Conservation (phyloP, 2,888 invertebrate species). For the Coleophora flavipennella region DNA sequence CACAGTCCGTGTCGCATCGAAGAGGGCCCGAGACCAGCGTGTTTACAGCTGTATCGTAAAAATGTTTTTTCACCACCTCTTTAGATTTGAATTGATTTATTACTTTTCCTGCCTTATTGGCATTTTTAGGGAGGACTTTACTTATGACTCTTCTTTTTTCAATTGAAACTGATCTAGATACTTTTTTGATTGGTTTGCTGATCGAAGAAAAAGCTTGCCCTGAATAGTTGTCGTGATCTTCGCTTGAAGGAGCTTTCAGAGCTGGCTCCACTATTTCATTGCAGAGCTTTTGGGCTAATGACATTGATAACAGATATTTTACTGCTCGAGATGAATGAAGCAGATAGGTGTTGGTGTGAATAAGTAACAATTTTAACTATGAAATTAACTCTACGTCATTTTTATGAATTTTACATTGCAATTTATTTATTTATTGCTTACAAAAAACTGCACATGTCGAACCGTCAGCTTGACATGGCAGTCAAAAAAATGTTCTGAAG, state of each 20-base stretch:
- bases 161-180: slow-evolving; percentile 22
- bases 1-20: slow-evolving; percentile 31
- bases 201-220: slow-evolving; percentile 5
- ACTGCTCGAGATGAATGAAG: neutral
- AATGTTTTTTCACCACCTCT: slow-evolving; percentile 26
- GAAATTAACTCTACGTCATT: too few species aligned
- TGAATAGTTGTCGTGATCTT: slow-evolving; percentile 8
- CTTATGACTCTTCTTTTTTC: slow-evolving; percentile 31
- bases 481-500: too few species aligned
- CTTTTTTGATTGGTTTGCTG: slow-evolving; percentile 17
- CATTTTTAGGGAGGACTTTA: slow-evolving; percentile 22
- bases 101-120: slow-evolving; percentile 14
- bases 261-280: slow-evolving; percentile 37
- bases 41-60: slow-evolving; percentile 29
- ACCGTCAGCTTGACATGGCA: too few species aligned
- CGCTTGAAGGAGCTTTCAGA: slow-evolving; percentile 18
- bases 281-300: slow-evolving; percentile 41
- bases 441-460: too few species aligned
- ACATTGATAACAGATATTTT: slow-evolving; percentile 15
- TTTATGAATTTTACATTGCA: too few species aligned
- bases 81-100: slow-evolving; percentile 24
- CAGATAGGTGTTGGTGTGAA: neutral
- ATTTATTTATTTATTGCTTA: too few species aligned
- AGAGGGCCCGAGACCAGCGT: slow-evolving; percentile 34
- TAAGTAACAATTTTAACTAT: too few species aligned